A percentile compares a stretch with the other conserved stretches of the same genome.
These are phyloP conservation scores for Pristiophorus japonicus DNA, from an alignment of 2,113 vertebrate genomes.

Conservation along the genomic window DNA sequence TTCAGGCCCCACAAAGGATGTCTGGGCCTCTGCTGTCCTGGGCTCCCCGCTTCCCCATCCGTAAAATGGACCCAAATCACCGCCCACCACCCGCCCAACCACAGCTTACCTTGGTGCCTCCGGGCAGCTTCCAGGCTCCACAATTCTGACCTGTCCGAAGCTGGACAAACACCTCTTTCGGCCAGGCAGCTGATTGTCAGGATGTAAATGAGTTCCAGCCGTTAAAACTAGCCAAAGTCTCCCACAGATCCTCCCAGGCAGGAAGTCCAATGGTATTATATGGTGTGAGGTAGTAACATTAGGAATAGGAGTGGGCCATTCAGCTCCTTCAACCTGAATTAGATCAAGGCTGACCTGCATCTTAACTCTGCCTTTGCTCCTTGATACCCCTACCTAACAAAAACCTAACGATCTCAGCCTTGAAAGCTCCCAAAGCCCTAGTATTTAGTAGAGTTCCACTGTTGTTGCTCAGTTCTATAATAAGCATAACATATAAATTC, in stretches of 20 bases:
- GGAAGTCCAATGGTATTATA: background rate
- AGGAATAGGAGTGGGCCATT: background rate
- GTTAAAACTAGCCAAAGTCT: background rate
- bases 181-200: too few relatives aligned
- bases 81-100: too few relatives aligned
- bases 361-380: background rate
- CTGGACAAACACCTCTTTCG: background rate
- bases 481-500: background rate
- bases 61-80: too few relatives aligned
- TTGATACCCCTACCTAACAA: background rate
- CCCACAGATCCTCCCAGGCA: background rate
- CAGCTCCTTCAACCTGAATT: background rate
- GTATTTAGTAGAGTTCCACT: background rate
- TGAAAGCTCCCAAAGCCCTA: background rate
- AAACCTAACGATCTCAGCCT: background rate
- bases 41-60: too few relatives aligned
- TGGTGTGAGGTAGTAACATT: background rate
- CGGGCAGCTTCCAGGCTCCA: too few relatives aligned
- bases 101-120: too few relatives aligned
- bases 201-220: background rate
- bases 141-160: background rate
- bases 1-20: too few relatives aligned
- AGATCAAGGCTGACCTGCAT: background rate
- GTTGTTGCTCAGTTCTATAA: background rate
- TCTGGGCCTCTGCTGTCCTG: too few relatives aligned